Evolutionary conservation across 2,797 vertebrate species (phyloP), one percentile per base, ranked within the genome.

Genomic region (Chloroceryle amazona): DNA sequence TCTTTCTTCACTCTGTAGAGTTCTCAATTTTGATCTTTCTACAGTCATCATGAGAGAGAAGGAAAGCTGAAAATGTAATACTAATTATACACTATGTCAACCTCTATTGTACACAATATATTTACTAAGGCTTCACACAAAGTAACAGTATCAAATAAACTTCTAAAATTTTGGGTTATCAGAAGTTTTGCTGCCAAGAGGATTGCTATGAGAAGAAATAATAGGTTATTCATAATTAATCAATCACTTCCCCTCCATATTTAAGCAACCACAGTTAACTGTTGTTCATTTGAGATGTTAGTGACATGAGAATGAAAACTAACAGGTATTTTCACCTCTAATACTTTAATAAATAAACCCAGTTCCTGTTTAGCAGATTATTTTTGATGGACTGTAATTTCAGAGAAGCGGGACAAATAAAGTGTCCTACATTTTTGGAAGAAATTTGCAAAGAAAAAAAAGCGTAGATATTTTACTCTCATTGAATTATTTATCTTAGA

Each of bases 1-100:
- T 66, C 67, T 93, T 89, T 94, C 74, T 86, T 78, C n/a, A 35
- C 89, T 95, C 94, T 93, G 37, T 68, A 90, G 71, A 85, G 44
- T 93, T 91, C 49, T 86, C 61, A 91, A 19, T 95, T 96, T 93
- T 92, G 51, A 95, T 96, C 52, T 93, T 81, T 88, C 39, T 57
- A 29, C 42, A 78, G 14, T 74, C 80, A 89, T 68, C 37, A 41
- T 46, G 44, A 90, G 26, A 81, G 47, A 81, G 47, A 81, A 19
- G 89, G 39, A 94, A 94, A 88, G 61, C 28, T 81, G n/a, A 81
- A 82, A 88, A 93, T 70, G 8, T 52, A 87, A 33, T 91, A 70
- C 6, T 93, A 87, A 79, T 68, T 88, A 78, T 75, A 83, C n/a
- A 93, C 17, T 62, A 14, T 60, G 44, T 61, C 54, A 83, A 47